Percentiles rank a stretch among this genome's conserved stretches.
Conservation (phyloP, 2,797 vertebrate species). For the Oophaga sylvatica region DNA sequence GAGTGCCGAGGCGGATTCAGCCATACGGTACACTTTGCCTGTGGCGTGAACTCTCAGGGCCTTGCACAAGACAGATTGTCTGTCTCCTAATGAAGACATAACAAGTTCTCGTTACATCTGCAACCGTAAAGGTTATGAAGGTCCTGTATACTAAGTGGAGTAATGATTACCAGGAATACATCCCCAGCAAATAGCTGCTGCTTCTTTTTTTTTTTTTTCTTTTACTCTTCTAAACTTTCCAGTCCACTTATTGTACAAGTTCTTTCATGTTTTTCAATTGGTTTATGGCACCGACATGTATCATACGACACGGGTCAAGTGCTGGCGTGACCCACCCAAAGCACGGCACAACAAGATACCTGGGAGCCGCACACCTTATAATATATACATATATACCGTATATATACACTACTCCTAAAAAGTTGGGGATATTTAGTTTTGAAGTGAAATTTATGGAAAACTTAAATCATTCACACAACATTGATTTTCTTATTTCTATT, state of each 20-base stretch:
- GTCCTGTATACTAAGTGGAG: conserved; percentile 5
- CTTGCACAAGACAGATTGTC: conserved; percentile 23
- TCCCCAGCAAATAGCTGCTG: background rate
- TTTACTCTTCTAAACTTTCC: background rate
- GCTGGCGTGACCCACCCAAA: background rate
- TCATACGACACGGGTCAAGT: background rate
- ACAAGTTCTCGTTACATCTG: background rate
- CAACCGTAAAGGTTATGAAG: background rate
- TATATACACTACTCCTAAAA: no score
- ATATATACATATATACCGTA: no score
- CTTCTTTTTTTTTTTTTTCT: background rate
- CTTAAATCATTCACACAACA: no score
- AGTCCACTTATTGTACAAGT: conserved; percentile 28
- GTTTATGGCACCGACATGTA: conserved; percentile 4
- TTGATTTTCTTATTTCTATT: no score
- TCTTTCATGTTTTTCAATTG: conserved; percentile 16
- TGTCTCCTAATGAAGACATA: conserved; percentile 38
- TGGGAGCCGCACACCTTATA: background rate
- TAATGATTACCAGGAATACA: conserved; percentile 27
- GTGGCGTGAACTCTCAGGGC: conserved; percentile 9
- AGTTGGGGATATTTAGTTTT: no score
- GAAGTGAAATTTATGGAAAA: no score
- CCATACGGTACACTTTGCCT: background rate
- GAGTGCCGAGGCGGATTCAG: background rate
- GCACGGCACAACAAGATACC: background rate